These are phyloP conservation scores for Agriopis aurantiaria DNA, from an alignment of 2,888 invertebrate genomes.

Conservation along the genomic window DNA sequence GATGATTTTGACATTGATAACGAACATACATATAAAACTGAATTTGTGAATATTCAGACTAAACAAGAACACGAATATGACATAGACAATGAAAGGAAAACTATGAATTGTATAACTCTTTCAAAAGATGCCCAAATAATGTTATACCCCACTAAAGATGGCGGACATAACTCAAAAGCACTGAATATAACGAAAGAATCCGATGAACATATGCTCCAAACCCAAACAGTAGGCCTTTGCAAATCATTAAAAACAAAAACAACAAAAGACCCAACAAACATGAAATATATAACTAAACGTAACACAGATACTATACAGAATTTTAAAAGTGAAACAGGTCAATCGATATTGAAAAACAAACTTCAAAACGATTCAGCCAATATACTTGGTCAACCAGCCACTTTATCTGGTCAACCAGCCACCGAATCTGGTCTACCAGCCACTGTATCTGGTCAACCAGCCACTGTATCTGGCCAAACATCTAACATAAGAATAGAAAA, in stretches of 20 bases:
- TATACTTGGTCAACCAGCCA: neutral
- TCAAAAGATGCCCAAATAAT: slow-evolving; percentile 5
- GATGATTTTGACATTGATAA: neutral
- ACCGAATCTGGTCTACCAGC: neutral
- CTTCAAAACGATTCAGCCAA: neutral
- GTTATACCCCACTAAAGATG: neutral
- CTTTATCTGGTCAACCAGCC: neutral
- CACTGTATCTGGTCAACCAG: neutral
- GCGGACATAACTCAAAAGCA: neutral
- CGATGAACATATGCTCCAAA: neutral
- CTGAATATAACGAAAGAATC: neutral
- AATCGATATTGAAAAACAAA: neutral
- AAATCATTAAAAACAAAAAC: neutral
- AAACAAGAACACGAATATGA: slow-evolving; percentile 1
- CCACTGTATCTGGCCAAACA: neutral
- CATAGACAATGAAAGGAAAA: neutral
- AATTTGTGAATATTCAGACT: slow-evolving; percentile 6
- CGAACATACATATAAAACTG: neutral
- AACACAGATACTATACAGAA: neutral
- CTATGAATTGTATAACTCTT: neutral
- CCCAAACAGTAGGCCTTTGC: neutral
- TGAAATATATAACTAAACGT: neutral
- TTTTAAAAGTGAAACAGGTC: slow-evolving; percentile 1
- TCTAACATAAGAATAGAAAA: neutral
- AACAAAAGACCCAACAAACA: neutral